Conservation (phyloP, 2,113 vertebrate genomes). For the Calyptommatus sinebrachiatus region DNA sequence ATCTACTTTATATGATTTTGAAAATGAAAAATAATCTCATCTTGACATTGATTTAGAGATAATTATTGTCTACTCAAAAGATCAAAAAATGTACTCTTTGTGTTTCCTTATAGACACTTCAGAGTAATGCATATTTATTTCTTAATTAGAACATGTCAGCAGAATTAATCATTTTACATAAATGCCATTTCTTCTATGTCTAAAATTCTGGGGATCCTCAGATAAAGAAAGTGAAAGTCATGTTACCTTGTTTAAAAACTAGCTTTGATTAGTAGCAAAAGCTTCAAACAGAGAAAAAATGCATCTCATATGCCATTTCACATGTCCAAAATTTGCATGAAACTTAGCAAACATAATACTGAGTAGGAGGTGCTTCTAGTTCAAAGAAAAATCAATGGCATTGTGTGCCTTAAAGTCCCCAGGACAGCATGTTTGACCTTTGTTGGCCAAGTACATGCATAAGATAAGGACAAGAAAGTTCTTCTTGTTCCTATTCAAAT, state of each 20-base stretch:
- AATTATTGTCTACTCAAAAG: constrained; percentile 2
- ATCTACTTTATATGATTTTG: constrained; percentile 9
- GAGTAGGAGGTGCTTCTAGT: not conserved
- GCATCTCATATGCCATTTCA: not conserved
- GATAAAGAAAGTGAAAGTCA: constrained; percentile 2
- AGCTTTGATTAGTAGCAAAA: not conserved
- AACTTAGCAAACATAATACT: not conserved
- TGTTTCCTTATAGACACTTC: constrained; percentile 18
- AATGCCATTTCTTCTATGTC: constrained; percentile 12
- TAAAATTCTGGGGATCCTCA: not conserved
- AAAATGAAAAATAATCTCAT: constrained; percentile 21
- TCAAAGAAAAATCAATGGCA: not conserved
- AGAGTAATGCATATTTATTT: constrained; percentile 10
- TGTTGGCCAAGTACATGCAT: not conserved
- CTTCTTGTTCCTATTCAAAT: not conserved
- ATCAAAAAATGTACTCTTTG: constrained; percentile 18
- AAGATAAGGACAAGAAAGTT: not conserved
- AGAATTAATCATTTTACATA: constrained; percentile 13
- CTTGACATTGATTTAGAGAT: not conserved
- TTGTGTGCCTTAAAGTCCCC: not conserved
- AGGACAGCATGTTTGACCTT: constrained; percentile 7
- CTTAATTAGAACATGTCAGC: constrained; percentile 20
- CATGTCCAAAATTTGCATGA: not conserved
- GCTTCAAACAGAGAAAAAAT: not conserved
- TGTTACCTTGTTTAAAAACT: not conserved